These are phyloP conservation scores for Scytalopus superciliaris DNA, from an alignment of 2,113 vertebrate genomes.

Conservation along the genomic window DNA sequence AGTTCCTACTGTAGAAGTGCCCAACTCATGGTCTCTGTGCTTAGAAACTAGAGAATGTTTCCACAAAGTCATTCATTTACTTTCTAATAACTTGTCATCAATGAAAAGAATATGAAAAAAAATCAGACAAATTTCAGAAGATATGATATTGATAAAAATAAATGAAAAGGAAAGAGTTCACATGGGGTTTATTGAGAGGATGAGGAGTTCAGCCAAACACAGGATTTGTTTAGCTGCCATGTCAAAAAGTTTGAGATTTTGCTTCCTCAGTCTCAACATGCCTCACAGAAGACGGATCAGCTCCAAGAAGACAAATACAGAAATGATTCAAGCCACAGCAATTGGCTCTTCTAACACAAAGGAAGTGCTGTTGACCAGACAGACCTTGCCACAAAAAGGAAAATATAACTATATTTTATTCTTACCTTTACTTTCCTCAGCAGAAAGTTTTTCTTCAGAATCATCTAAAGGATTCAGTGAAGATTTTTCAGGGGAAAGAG, in stretches of 20 bases:
- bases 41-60: background rate
- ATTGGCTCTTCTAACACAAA: background rate
- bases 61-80: background rate
- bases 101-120: background rate
- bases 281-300: background rate
- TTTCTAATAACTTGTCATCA: background rate
- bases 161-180: background rate
- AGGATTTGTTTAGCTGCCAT: background rate
- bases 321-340: background rate
- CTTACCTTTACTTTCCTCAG: constrained; percentile 82
- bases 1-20: background rate
- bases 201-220: background rate
- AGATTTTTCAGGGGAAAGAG: constrained; percentile 49
- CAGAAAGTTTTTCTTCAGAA: constrained; percentile 71
- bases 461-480: constrained; percentile 49
- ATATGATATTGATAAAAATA: background rate
- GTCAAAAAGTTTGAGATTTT: background rate
- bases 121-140: background rate
- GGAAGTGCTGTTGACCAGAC: background rate
- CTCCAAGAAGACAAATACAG: background rate
- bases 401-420: background rate
- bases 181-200: background rate
- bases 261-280: background rate
- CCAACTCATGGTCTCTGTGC: background rate
- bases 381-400: background rate